Percentiles rank a stretch among this genome's conserved stretches.
Evolutionary conservation across 2,888 invertebrate species (phyloP).

Genomic region (Harpalus rufipes): DNA sequence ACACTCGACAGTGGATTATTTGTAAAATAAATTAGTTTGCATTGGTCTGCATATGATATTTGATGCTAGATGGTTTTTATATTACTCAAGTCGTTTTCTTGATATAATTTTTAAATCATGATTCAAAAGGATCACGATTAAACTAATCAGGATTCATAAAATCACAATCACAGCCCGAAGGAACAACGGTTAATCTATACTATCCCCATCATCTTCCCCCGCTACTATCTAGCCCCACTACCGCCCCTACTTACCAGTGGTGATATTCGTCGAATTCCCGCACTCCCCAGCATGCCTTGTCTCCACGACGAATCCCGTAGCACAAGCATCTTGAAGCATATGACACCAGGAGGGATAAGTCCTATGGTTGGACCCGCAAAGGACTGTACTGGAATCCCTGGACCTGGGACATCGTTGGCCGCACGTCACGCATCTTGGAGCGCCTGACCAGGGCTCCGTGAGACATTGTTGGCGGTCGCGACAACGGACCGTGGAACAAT

Average conservation of each 20-base stretch:
- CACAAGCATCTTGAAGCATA: conserved; percentile 88
- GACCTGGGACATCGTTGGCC: conserved; percentile 81
- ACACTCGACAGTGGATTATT: no score
- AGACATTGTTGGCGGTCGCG: conserved; percentile 85
- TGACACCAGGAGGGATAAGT: conserved; percentile 89
- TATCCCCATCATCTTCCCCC: no score
- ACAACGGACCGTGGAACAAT: conserved; percentile 84
- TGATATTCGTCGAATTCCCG: background rate
- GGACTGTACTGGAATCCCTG: conserved; percentile 75
- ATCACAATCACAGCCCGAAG: no score
- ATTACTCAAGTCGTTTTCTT: no score
- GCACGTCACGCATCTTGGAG: conserved; percentile 87
- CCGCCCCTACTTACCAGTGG: background rate
- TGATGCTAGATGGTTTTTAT: no score
- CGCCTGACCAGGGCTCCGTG: conserved; percentile 81
- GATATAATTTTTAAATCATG: no score
- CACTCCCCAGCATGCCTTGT: conserved; percentile 82
- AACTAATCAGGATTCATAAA: no score
- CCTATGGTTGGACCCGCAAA: conserved; percentile 87
- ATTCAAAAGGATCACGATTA: no score
- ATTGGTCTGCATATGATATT: no score
- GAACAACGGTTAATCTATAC: no score
- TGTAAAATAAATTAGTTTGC: no score
- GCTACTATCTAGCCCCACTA: background rate
- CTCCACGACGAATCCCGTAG: conserved; percentile 85